These are phyloP conservation scores for Corapipo altera DNA, from an alignment of 2,113 vertebrate species.

Conservation along the genomic window DNA sequence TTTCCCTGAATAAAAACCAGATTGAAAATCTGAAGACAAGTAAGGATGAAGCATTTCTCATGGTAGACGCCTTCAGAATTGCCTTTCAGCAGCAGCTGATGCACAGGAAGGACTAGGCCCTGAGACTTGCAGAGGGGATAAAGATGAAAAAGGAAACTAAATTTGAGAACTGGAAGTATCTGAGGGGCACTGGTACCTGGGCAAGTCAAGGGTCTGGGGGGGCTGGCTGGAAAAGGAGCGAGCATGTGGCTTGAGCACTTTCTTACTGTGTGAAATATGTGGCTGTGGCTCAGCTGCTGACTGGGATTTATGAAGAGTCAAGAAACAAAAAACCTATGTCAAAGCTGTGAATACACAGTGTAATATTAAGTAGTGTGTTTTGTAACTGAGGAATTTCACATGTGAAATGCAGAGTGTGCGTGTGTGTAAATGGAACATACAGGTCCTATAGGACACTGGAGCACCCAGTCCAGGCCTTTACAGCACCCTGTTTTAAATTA, in stretches of 20 bases:
- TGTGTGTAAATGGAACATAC: not conserved
- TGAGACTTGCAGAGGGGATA: constrained; percentile 76
- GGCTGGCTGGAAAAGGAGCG: not conserved
- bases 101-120: constrained; percentile 82
- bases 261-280: not conserved
- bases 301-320: not conserved
- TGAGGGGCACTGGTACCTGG: constrained; percentile 70
- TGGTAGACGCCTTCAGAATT: constrained; percentile 90
- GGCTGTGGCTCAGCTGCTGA: not conserved
- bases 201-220: not conserved
- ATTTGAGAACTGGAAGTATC: constrained; percentile 58
- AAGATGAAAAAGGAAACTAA: constrained; percentile 63
- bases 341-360: not conserved
- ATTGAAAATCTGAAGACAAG: constrained; percentile 78
- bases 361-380: not conserved
- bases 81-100: constrained; percentile 92
- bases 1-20: constrained; percentile 69
- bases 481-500: not conserved
- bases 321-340: not conserved
- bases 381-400: not conserved
- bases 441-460: not conserved
- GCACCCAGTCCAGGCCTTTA: not conserved
- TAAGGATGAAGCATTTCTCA: constrained; percentile 85
- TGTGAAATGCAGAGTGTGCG: not conserved
- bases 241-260: not conserved